phyloP scores from a whole-genome alignment of 2,797 vertebrate species.

The Poeciliopsis paucimaculata region DNA sequence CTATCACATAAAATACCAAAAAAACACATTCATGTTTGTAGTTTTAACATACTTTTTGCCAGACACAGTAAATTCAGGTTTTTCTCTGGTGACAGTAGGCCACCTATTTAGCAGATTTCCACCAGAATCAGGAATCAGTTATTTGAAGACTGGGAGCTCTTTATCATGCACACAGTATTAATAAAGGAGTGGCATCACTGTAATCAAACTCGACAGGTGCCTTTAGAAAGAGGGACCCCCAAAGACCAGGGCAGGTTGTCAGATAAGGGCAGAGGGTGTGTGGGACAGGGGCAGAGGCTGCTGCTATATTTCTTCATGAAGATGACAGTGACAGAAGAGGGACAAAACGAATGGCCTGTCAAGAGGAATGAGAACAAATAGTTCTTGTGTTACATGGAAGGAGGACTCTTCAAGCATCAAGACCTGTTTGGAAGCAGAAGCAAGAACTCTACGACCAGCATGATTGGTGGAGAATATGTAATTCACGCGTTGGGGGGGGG shows the following conservation, averaged over 20 bases:
- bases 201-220: constrained; percentile 36
- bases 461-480: constrained; percentile 25
- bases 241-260: constrained; percentile 59
- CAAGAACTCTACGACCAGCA: constrained; percentile 43
- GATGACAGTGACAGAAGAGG: constrained; percentile 80
- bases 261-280: constrained; percentile 69
- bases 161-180: constrained; percentile 34
- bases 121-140: background rate
- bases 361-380: constrained; percentile 83
- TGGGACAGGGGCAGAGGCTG: constrained; percentile 66
- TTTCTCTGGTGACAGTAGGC: constrained; percentile 10
- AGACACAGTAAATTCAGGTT: constrained; percentile 11
- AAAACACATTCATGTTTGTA: too few species aligned
- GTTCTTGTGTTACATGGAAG: constrained; percentile 73
- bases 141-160: constrained; percentile 22
- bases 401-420: constrained; percentile 79
- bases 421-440: constrained; percentile 59
- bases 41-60: background rate
- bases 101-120: constrained; percentile 8
- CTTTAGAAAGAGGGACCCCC: constrained; percentile 27
- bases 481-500: background rate
- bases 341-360: constrained; percentile 84
- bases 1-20: background rate
- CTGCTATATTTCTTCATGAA: constrained; percentile 87
- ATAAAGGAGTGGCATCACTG: constrained; percentile 7